Percentiles rank a stretch among this genome's conserved stretches.
Conservation (phyloP, 2,888 invertebrate genomes). For the Agriopis aurantiaria region DNA sequence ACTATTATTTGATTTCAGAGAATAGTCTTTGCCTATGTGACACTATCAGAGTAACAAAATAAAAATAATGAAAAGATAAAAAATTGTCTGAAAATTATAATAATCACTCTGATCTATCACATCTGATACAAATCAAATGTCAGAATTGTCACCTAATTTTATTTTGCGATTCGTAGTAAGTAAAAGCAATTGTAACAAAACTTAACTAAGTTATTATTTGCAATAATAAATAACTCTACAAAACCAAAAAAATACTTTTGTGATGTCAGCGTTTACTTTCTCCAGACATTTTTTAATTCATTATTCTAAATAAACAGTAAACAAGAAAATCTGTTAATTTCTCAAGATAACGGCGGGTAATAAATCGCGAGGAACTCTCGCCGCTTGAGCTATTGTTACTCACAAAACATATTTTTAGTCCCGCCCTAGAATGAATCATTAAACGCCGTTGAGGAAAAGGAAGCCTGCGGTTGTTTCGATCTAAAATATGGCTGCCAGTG, state of each 20-base stretch:
- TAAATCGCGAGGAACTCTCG: constrained; percentile 48
- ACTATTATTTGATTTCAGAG: too few relatives aligned
- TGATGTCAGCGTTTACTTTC: not conserved
- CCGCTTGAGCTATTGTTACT: constrained; percentile 55
- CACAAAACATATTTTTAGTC: constrained; percentile 60
- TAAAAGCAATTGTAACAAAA: not conserved
- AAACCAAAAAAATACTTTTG: not conserved
- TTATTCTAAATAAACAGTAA: constrained; percentile 38
- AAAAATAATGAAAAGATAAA: too few relatives aligned
- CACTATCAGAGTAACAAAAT: too few relatives aligned
- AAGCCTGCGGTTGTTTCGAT: constrained; percentile 43
- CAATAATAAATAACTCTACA: too few relatives aligned
- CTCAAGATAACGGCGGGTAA: constrained; percentile 43
- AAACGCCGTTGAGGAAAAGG: constrained; percentile 42
- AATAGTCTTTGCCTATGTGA: too few relatives aligned
- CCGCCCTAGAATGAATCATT: constrained; percentile 64
- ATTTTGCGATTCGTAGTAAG: too few relatives aligned
- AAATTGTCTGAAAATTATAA: too few relatives aligned
- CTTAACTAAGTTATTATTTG: constrained; percentile 1
- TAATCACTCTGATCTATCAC: too few relatives aligned
- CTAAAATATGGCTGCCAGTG: constrained; percentile 46
- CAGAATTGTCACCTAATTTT: too few relatives aligned
- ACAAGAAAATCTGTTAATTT: constrained; percentile 46
- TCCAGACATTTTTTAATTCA: constrained; percentile 16
- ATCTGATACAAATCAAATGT: too few relatives aligned